These are phyloP conservation scores for Stramonita haemastoma DNA, from an alignment of 2,888 invertebrate genomes.

Conservation along the genomic window DNA sequence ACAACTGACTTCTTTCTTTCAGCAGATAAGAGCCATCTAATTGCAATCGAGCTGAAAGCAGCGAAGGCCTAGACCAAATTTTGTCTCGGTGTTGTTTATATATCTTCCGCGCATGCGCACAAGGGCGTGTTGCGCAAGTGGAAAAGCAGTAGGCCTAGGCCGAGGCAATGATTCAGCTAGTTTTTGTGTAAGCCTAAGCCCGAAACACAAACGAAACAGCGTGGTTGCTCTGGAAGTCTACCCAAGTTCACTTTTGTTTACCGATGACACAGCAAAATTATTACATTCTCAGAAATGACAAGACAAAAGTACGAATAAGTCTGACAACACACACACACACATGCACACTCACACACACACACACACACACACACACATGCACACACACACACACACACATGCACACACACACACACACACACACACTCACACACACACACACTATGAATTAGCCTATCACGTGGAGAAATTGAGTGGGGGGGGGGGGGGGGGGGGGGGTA, in stretches of 20 bases:
- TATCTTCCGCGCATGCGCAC: slow-evolving; percentile 29
- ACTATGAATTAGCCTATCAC: slow-evolving; percentile 11
- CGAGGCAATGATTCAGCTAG: slow-evolving; percentile 29
- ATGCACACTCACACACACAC: slow-evolving; percentile 10
- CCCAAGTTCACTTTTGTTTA: too few relatives aligned
- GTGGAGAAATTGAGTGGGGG: background rate
- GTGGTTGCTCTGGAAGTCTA: too few relatives aligned
- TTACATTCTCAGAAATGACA: too few relatives aligned
- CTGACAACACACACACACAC: slow-evolving; percentile 22
- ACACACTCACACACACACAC: slow-evolving; percentile 7
- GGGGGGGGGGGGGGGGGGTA: background rate
- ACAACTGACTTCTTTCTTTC: background rate
- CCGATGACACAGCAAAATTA: too few relatives aligned
- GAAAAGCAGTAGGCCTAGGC: background rate
- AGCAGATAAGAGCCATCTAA: background rate
- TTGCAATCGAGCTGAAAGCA: background rate
- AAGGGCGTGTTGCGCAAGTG: background rate
- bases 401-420: slow-evolving; percentile 34
- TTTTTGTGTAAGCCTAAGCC: background rate
- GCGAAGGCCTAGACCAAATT: background rate
- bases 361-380: slow-evolving; percentile 8
- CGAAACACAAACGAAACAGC: background rate
- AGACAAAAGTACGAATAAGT: too few relatives aligned
- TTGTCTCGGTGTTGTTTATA: slow-evolving; percentile 23
- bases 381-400: slow-evolving; percentile 13